Base-by-base conservation (phyloP, 2,797 vertebrate genomes). In the Dipus sagitta region DNA sequence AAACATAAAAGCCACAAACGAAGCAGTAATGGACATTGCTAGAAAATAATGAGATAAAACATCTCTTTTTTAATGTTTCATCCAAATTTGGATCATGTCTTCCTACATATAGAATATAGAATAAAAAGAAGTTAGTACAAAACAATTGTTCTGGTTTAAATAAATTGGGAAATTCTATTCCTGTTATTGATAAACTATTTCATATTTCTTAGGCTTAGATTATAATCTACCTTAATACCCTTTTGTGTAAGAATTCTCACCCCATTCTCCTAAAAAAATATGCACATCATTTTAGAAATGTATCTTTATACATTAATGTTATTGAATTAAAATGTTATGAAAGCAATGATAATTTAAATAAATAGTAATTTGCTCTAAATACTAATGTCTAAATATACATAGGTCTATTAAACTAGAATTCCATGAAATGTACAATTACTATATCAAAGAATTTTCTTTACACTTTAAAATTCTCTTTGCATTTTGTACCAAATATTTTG, bases 361-460 rank as follows among this genome's bases (percentile, higher is more conserved):
- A 84, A 7, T 90, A 67, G 38, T 42, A 65, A 93, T 94, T 90
- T 93, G 86, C 92, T 87, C 30, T 91, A 84, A 92, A 42, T 95
- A 2, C 18, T 77, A 92, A 77, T 14, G 74, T 18, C 11, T 82
- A 86, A 91, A 28, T 90, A 9, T 71, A 71, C 47, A 88, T 82
- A 34, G 18, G 32, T 80, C 34, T 77, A 71, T 84, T 85, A 89
- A 94, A 96, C 79, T 92, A 20, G 90, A 95, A 84, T 62, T 93
- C 68, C 26, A 74, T 92, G 24, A 90, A 81, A 42, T 92, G 0
- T 62, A 0, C 17, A 80, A 92, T 90, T 86, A 86, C 15, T 77
- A 3, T 54, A 84, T 72, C 87, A 93, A 88, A 64, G 2, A 92
- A 3, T 70, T 96, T 81, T 86, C 89, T 23, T 80, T 81, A 8